Conservation (phyloP, 2,888 invertebrate genomes). For the Watsonalla cultraria region DNA sequence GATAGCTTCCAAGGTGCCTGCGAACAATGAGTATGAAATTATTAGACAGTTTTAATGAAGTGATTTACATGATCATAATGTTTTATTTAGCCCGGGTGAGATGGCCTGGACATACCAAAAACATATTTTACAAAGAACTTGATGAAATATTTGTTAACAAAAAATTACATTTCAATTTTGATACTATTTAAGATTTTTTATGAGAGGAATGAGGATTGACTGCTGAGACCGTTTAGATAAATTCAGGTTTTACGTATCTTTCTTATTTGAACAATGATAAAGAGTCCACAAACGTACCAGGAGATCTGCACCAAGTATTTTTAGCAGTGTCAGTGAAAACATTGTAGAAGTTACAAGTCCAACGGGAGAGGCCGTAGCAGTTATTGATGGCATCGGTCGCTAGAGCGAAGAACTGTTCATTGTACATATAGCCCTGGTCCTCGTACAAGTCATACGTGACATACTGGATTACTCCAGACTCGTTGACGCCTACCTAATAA, state of each 20-base stretch:
- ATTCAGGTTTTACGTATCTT: neutral
- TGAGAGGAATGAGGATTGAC: neutral
- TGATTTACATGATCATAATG: too few relatives aligned
- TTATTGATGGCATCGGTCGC: slow-evolving; percentile 25
- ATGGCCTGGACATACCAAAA: too few relatives aligned
- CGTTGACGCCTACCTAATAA: slow-evolving; percentile 39
- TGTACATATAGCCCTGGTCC: slow-evolving; percentile 64
- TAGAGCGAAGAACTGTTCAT: slow-evolving; percentile 28
- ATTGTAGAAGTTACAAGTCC: slow-evolving; percentile 37
- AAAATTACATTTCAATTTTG: neutral
- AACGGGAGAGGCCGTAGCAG: slow-evolving; percentile 35
- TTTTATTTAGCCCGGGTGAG: too few relatives aligned
- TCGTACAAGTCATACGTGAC: slow-evolving; percentile 64
- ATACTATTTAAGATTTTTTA: slow-evolving; percentile 1
- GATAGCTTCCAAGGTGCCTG: slow-evolving; percentile 73
- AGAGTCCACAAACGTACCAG: slow-evolving; percentile 28
- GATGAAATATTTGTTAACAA: slow-evolving; percentile 9
- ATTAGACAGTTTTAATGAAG: too few relatives aligned
- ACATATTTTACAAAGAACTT: too few relatives aligned
- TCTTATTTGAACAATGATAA: too few relatives aligned
- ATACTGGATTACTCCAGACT: slow-evolving; percentile 69
- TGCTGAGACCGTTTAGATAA: neutral
- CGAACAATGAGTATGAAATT: neutral
- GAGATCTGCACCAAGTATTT: slow-evolving; percentile 46
- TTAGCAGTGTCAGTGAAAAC: slow-evolving; percentile 44